Evolutionary conservation across 2,113 vertebrate genomes (phyloP).

Genomic region (Eleginops maclovinus): DNA sequence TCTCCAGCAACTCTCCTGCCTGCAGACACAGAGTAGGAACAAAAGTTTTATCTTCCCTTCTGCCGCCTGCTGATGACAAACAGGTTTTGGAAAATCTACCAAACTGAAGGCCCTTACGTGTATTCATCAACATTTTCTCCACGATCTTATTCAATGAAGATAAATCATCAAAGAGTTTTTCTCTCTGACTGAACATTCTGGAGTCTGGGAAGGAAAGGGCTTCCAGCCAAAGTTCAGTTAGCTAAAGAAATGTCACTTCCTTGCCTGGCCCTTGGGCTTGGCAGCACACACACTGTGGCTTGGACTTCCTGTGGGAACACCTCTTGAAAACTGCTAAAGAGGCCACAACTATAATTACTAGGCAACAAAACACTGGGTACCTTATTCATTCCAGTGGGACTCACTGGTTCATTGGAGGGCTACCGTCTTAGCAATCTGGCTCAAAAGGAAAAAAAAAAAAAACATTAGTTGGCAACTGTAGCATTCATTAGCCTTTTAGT

Average conservation of each 20-base stretch:
- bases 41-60: conserved; percentile 37
- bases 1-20: conserved; percentile 20
- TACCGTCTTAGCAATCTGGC: neutral
- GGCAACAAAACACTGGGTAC: conserved; percentile 24
- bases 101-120: conserved; percentile 11
- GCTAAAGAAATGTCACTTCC: conserved; percentile 14
- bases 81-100: conserved; percentile 13
- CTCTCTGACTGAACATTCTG: conserved; percentile 7
- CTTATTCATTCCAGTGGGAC: conserved; percentile 20
- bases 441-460: neutral
- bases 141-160: conserved; percentile 15
- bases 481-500: neutral
- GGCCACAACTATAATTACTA: conserved; percentile 9
- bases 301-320: conserved; percentile 43
- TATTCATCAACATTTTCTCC: conserved; percentile 19
- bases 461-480: neutral
- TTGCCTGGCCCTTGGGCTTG: conserved; percentile 12
- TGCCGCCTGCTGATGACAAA: conserved; percentile 39
- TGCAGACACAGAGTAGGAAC: conserved; percentile 34
- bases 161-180: conserved; percentile 23
- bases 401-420: neutral
- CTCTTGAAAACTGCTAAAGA: conserved; percentile 18
- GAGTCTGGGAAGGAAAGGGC: conserved; percentile 7
- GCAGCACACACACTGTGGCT: conserved; percentile 10
- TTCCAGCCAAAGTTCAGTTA: conserved; percentile 24